phyloP scores from a whole-genome alignment of 2,797 vertebrate genomes.

The Cheirogaleus major region DNA sequence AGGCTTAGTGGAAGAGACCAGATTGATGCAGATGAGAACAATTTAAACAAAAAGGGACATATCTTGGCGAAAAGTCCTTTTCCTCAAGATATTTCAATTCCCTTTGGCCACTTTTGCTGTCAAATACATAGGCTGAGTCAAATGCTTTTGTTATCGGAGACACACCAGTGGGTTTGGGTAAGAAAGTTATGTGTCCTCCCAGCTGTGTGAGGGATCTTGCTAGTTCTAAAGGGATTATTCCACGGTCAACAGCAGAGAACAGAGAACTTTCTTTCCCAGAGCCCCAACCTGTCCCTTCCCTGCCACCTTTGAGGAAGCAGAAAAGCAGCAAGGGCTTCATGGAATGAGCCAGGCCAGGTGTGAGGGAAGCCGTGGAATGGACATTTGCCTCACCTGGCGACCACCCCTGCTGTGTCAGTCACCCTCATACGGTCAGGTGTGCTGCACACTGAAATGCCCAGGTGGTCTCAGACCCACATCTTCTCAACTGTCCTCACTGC shows the following conservation, averaged over 20 bases:
- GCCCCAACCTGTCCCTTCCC: neutral
- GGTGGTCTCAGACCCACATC: neutral
- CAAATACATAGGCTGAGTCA: slow-evolving; percentile 8
- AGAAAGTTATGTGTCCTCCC: neutral
- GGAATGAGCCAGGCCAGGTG: neutral
- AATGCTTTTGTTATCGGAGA: slow-evolving; percentile 19
- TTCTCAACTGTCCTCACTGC: neutral
- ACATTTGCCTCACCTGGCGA: neutral
- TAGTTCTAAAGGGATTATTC: neutral
- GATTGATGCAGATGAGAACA: slow-evolving; percentile 81
- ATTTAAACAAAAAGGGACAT: slow-evolving; percentile 62
- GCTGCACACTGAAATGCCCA: neutral
- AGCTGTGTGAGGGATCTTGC: neutral
- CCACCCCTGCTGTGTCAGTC: neutral
- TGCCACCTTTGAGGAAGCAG: neutral
- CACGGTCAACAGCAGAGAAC: neutral
- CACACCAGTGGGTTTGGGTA: neutral
- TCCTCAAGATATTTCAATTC: slow-evolving; percentile 34
- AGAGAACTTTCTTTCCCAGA: neutral
- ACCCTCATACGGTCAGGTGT: neutral
- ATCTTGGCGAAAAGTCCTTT: slow-evolving; percentile 50
- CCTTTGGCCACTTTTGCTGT: slow-evolving; percentile 33
- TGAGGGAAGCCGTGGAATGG: neutral
- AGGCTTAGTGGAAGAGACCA: slow-evolving; percentile 63
- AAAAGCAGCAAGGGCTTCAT: neutral